Base-by-base conservation (phyloP, 1,140 invertebrate genomes). In the Cepaea nemoralis region DNA sequence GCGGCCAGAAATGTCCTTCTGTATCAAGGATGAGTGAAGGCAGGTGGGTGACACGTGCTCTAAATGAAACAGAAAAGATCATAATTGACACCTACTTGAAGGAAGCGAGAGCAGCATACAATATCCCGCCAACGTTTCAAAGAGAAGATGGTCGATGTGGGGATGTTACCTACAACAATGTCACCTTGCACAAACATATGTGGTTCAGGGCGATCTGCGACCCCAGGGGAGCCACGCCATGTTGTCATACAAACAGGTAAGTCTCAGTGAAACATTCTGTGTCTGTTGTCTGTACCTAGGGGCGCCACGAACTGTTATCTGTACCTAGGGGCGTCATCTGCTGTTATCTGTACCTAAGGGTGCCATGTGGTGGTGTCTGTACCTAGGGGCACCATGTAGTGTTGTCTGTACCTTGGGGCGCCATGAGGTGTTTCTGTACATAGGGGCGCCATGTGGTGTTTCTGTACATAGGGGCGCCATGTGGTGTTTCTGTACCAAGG, bases 131-230 rank as follows among this genome's bases (percentile, higher is more conserved):
- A 0, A 71, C 67, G 19, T 73, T 79, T 35, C 80, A 84, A 35
- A 22, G 83, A 31, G 1, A 3, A 5, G 83, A 84, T 74, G 80
- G 83, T 0, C 31, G 39, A 19, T 84, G 83, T 66, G 83, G 80
- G 2, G 75, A 82, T 39, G 55, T 84, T 27, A 16, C 69, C 6
- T 84, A 73, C 31, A 70, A 79, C 16, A 37, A 42, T 0, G 22
- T 77, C 0, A 19, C 40, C 27, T 33, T 66, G 5, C n/a, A 66
- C 70, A 48, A 39, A 5, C 66, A 76, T 55, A 73, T 82, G 70
- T 79, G 69, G 70, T 84, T 84, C 63, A 75, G 76, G 19, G 59
- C 83, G 12, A 59, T 84, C 19, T 84, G 83, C 71, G 39, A 82
- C 40, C 80, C 83, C 1, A 37, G 45, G 22, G 83, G 83, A 0